A percentile compares a stretch with the other conserved stretches of the same genome.
Evolutionary conservation across 2,113 vertebrate genomes (phyloP).

Genomic region (Oncorhynchus masou): DNA sequence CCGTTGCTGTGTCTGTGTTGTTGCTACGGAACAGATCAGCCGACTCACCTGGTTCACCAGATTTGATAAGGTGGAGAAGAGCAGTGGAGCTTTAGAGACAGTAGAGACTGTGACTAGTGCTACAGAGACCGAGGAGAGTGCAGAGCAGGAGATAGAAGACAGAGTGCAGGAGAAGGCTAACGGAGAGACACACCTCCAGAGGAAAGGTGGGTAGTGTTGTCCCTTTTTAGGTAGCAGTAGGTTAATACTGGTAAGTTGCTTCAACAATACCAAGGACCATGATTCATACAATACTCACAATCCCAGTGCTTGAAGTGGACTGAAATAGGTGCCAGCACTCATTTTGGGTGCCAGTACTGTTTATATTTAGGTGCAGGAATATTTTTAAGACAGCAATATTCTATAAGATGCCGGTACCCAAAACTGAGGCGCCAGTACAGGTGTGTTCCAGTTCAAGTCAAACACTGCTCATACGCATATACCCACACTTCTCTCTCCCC

Average conservation of each 20-base stretch:
- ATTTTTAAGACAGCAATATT: too few species aligned
- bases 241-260: neutral
- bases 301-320: too few species aligned
- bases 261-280: too few species aligned
- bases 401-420: too few species aligned
- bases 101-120: neutral
- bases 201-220: neutral
- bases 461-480: neutral
- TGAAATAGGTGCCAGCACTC: too few species aligned
- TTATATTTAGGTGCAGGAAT: too few species aligned
- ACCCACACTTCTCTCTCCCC: neutral
- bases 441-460: neutral
- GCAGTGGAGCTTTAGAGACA: neutral
- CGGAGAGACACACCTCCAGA: neutral
- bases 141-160: constrained; percentile 2
- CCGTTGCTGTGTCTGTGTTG: neutral
- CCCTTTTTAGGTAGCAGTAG: neutral
- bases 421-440: neutral
- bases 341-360: neutral
- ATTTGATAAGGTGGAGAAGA: constrained; percentile 47
- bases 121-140: neutral
- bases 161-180: neutral
- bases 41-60: constrained; percentile 92
- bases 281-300: too few species aligned
- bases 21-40: constrained; percentile 70